Evolutionary conservation across 2,888 invertebrate species (phyloP).

Genomic region (Ormia ochracea): DNA sequence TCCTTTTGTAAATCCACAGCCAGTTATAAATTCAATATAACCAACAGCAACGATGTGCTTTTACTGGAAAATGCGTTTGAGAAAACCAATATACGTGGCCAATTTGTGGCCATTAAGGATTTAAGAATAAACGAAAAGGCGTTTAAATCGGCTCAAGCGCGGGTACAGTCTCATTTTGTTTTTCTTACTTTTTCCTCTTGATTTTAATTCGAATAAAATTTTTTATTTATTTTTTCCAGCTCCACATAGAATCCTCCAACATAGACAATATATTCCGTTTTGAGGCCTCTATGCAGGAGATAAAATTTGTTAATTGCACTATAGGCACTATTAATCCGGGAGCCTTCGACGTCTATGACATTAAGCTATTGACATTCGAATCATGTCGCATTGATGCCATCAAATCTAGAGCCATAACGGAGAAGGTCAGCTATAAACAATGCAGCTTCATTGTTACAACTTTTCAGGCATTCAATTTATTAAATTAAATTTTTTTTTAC

Average conservation of each 20-base stretch:
- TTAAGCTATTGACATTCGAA: conserved; percentile 72
- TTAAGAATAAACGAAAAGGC: conserved; percentile 71
- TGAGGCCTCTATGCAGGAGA: conserved; percentile 72
- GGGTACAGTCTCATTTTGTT: conserved; percentile 65
- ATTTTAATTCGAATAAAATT: background rate
- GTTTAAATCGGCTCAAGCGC: conserved; percentile 71
- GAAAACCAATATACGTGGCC: conserved; percentile 70
- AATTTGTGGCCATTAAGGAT: conserved; percentile 69
- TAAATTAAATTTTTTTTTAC: background rate
- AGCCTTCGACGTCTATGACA: conserved; percentile 75
- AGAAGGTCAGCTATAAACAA: conserved; percentile 68
- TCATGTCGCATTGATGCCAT: conserved; percentile 72
- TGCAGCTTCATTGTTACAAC: background rate
- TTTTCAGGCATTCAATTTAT: background rate
- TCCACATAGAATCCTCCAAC: conserved; percentile 70
- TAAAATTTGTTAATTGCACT: conserved; percentile 70
- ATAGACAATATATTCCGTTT: conserved; percentile 71
- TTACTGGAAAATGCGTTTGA: conserved; percentile 71
- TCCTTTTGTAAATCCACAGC: conserved; percentile 44
- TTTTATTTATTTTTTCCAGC: conserved; percentile 63
- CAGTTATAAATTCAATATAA: conserved; percentile 72
- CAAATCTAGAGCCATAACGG: conserved; percentile 72
- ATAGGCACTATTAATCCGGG: conserved; percentile 70
- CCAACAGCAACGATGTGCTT: conserved; percentile 68
- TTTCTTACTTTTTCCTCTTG: background rate